Conservation (phyloP, 2,888 invertebrate genomes). For the Trichacis sp. region DNA sequence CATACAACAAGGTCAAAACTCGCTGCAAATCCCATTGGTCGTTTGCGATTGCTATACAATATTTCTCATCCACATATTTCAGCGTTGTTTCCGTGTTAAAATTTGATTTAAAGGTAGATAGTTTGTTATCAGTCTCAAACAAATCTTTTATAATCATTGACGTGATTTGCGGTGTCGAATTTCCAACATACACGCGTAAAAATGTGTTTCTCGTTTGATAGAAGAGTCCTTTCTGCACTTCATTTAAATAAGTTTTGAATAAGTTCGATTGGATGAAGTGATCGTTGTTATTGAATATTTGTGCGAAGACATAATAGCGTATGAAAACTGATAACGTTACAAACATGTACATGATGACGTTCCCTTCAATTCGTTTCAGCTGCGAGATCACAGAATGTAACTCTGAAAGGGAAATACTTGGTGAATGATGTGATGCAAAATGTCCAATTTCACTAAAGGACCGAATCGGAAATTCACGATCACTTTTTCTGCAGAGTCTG, state of each 20-base stretch:
- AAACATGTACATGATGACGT: no score
- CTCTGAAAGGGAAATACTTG: no score
- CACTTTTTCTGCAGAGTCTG: no score
- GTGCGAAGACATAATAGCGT: no score
- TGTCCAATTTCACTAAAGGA: no score
- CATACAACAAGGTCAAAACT: slow-evolving; percentile 9
- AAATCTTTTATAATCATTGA: not conserved
- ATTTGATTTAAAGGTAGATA: not conserved
- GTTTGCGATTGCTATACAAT: slow-evolving; percentile 25
- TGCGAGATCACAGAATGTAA: no score
- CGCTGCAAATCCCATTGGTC: slow-evolving; percentile 14
- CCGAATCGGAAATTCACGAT: no score
- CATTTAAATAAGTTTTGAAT: not conserved
- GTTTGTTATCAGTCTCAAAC: not conserved
- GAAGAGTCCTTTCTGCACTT: not conserved
- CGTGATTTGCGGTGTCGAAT: not conserved
- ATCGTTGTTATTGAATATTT: not conserved
- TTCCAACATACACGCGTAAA: not conserved
- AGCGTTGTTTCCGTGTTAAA: not conserved
- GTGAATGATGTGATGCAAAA: no score
- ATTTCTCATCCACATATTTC: not conserved
- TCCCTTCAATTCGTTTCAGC: no score
- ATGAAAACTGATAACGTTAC: no score
- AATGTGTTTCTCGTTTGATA: not conserved
- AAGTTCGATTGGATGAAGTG: not conserved